Evolutionary conservation across 2,797 vertebrate species (phyloP), one percentile per base, ranked within the genome.

Genomic region (Pipistrellus pipistrellus): DNA sequence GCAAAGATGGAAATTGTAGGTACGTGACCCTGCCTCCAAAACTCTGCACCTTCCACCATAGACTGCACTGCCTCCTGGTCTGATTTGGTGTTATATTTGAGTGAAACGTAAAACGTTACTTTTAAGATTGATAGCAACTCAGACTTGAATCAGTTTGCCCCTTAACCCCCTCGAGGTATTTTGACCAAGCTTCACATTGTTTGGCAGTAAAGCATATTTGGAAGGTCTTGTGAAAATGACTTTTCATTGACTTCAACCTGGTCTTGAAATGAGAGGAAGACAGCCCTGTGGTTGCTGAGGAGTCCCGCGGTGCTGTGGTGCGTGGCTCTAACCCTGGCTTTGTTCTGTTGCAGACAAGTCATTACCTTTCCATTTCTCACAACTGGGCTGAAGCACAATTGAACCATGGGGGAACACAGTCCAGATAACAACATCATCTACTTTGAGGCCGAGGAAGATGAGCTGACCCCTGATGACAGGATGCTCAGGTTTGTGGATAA

Each of bases 381-480:
- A 97, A 85, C 95, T 94, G 97, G 97, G 97, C 97, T 98, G 98
- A 98, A 98, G 98, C 94, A 95, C 95, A 83, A 35, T 64, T 93
- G 93, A 98, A 99, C 98, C 98, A 99, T 99, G 99, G 99, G 99
- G 95, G 99, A 99, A 97, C 99, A 99, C 98, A 99, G 99, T 93
- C 99, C 99, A 96, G 99, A 98, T 92, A 97, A 98, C 94, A 98
- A 98, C 97, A 96, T 98, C 62, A 98, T 99, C 98, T 99, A 98
- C 97, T 99, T 99, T 94, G 98, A 99, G 94, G 99, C 98, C 88
- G 99, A 99, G 92, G 99, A 99, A 85, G 99, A 99, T 92, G 98
- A 98, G 0, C 73, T 98, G 77, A 92, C 94, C 53, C 97, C 97
- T 1, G 99, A 99, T 32, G 99, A 98, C 80, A 99, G 98, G 95